Conservation (phyloP, 2,888 invertebrate genomes). For the Celastrina argiolus region DNA sequence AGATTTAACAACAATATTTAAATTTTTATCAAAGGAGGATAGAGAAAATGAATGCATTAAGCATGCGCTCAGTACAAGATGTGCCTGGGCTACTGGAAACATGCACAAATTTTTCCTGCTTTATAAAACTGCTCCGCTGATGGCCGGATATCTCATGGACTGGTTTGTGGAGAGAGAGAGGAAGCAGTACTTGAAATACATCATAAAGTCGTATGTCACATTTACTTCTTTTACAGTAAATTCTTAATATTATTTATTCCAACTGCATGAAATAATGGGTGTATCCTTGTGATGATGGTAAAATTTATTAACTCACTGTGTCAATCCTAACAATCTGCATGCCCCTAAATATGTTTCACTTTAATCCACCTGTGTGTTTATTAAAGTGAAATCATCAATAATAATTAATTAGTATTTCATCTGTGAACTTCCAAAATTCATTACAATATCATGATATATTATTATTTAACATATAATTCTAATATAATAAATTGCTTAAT, state of each 20-base stretch:
- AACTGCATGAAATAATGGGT: conserved; percentile 10
- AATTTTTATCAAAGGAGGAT: conserved; percentile 86
- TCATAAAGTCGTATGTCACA: conserved; percentile 97
- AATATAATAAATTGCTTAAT: background rate
- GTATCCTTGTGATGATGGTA: background rate
- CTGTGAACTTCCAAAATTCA: too few species aligned
- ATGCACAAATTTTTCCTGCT: conserved; percentile 95
- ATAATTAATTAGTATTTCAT: too few species aligned
- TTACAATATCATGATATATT: too few species aligned
- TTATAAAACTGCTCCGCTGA: conserved; percentile 92
- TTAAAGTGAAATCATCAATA: too few species aligned
- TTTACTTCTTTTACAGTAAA: conserved; percentile 27
- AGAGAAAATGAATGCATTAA: conserved; percentile 88
- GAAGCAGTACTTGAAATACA: conserved; percentile 92
- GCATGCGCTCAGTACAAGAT: conserved; percentile 91
- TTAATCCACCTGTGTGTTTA: too few species aligned
- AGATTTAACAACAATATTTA: conserved; percentile 96
- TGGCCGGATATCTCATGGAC: conserved; percentile 98
- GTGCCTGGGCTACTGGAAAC: conserved; percentile 96
- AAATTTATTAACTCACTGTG: background rate
- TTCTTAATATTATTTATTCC: background rate
- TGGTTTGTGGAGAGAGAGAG: conserved; percentile 98
- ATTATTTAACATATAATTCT: too few species aligned
- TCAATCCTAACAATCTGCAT: background rate
- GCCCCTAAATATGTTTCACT: background rate